Base-by-base conservation (phyloP, 2,113 vertebrate genomes). In the Sardina pilchardus region DNA sequence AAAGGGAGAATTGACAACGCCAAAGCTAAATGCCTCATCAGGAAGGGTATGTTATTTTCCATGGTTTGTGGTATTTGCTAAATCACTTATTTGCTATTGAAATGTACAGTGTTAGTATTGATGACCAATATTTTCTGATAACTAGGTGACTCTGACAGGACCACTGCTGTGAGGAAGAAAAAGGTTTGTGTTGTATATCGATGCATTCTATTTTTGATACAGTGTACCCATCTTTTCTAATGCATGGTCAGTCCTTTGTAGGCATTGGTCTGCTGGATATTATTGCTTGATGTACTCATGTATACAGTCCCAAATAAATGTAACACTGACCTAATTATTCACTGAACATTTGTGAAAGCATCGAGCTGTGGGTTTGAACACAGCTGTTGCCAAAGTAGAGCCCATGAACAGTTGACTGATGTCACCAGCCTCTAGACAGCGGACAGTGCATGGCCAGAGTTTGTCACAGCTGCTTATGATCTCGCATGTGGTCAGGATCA, bases 131-230 rank as follows among this genome's bases (percentile, higher is more conserved):
- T 78, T 34, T 78, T 78, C 53, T 78, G 14, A 30, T 12, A 36
- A 91, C 17, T 89, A 98, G 97, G 94, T 93, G 95, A 93, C 81
- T 88, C 94, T 87, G 94, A 94, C 17, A 91, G 91, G 80, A 90
- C 93, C 82, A 90, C 91, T 84, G 90, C 92, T 85, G 48, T 92
- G 86, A 96, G 93, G 92, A 95, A 92, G 78, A 96, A 95, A 91
- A 96, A 97, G 97, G 97, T 99, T 88, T 86, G 95, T 95, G 91
- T 83, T 91, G 53, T 44, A 39, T 81, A 67, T 44, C 43, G 3
- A 47, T 78, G 24, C 44, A 36, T 21, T 59, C 26, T 8, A 36
- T 30, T 82, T 82, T 34, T 10, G 43, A 6, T 42, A 34, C 48
- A 45, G 39, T 53, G 39, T 21, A 21, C 30, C 50, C 17, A 16